Evolutionary conservation across 2,888 invertebrate species (phyloP).

Genomic region (Diaprepes abbreviatus): DNA sequence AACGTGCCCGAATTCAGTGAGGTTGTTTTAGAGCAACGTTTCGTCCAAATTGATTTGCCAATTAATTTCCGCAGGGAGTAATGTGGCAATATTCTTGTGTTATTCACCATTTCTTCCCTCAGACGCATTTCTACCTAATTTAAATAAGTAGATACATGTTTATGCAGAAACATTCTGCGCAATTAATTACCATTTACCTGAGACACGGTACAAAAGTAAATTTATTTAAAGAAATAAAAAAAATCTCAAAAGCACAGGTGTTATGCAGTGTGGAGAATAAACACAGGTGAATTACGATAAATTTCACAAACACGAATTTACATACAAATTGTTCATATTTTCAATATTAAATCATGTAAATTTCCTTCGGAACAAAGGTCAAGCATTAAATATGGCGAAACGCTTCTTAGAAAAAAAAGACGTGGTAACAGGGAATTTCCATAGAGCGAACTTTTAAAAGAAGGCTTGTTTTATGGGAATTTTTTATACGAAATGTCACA

Average conservation of each 20-base stretch:
- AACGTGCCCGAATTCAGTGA: too few relatives aligned
- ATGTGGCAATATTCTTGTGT: too few relatives aligned
- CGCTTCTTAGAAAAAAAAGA: not conserved
- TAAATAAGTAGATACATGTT: too few relatives aligned
- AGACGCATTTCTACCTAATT: not conserved
- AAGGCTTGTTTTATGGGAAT: too few relatives aligned
- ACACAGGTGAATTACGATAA: conserved; percentile 21
- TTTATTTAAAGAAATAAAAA: conserved; percentile 19
- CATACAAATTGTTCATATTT: conserved; percentile 20
- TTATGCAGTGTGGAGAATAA: conserved; percentile 13
- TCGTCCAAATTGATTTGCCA: too few relatives aligned
- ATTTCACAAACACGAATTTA: conserved; percentile 16
- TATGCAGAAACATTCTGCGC: not conserved
- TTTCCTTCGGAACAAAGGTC: conserved; percentile 14
- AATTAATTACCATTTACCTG: not conserved
- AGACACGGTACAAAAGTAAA: not conserved
- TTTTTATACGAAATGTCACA: too few relatives aligned
- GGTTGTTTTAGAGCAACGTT: too few relatives aligned
- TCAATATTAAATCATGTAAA: conserved; percentile 21
- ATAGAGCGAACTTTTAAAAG: conserved; percentile 1
- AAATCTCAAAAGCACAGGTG: conserved; percentile 18
- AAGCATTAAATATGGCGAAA: not conserved
- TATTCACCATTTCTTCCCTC: not conserved
- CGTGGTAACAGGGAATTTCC: not conserved
- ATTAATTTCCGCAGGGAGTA: too few relatives aligned